Evolutionary conservation across 1,140 invertebrate genomes (phyloP).

Genomic region (Xylocopa sonorina): DNA sequence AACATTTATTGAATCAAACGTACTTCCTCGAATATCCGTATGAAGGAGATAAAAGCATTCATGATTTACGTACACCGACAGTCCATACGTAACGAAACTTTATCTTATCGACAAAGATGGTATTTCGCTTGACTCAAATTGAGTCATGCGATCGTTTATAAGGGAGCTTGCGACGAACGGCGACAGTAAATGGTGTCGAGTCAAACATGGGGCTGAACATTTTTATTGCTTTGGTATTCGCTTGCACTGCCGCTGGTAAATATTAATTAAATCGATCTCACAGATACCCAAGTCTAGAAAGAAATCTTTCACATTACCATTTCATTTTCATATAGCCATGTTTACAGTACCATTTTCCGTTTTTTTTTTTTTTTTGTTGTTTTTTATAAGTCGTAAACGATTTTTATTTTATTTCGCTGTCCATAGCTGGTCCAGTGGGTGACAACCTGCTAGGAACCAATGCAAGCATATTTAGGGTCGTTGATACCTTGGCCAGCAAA

Average conservation of each 20-base stretch:
- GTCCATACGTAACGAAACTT: background rate
- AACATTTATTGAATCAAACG: too few species aligned
- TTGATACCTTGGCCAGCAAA: background rate
- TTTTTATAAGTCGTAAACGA: background rate
- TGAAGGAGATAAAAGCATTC: too few species aligned
- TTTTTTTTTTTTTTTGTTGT: background rate
- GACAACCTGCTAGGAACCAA: background rate
- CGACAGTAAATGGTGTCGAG: conserved; percentile 15
- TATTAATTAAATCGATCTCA: background rate
- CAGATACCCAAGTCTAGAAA: background rate
- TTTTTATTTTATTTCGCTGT: too few species aligned
- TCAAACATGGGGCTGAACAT: conserved; percentile 52
- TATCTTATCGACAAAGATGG: conserved; percentile 42
- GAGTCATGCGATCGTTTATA: too few species aligned
- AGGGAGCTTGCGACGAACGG: background rate
- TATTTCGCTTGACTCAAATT: too few species aligned
- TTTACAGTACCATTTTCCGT: too few species aligned
- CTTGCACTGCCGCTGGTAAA: conserved; percentile 55
- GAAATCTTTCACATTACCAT: background rate
- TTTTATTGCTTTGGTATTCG: conserved; percentile 42
- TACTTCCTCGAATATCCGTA: background rate
- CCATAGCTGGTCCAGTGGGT: too few species aligned
- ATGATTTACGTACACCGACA: background rate
- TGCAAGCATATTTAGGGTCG: background rate
- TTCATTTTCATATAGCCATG: too few species aligned